phyloP scores from a whole-genome alignment of 2,113 vertebrate genomes.

The Onychorhynchus coronatus region DNA sequence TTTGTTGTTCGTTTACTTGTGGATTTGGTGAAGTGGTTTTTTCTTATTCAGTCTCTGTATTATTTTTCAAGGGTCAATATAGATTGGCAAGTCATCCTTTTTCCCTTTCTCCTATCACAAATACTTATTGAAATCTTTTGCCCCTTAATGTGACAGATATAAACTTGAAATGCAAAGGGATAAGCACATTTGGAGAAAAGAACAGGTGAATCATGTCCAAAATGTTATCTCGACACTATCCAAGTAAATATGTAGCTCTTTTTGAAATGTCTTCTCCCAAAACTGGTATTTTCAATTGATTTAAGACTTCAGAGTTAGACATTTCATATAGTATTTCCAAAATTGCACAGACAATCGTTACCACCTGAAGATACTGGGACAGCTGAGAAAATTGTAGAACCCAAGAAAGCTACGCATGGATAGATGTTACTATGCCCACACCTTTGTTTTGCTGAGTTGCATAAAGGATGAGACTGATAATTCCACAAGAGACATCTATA shows the following conservation, averaged over 20 bases:
- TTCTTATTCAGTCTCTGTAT: background rate
- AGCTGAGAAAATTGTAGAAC: background rate
- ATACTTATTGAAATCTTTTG: background rate
- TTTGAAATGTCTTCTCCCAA: background rate
- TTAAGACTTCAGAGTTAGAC: background rate
- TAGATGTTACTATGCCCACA: background rate
- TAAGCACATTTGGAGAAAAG: background rate
- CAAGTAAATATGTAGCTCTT: background rate
- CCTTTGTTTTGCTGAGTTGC: background rate
- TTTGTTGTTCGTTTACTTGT: background rate
- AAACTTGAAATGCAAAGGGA: background rate
- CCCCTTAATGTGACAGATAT: background rate
- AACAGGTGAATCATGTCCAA: background rate
- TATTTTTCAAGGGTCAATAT: background rate
- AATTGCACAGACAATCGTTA: background rate
- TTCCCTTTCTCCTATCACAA: background rate
- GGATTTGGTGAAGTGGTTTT: background rate
- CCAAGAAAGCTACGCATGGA: background rate
- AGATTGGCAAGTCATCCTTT: background rate
- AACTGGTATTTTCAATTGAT: background rate
- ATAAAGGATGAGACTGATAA: background rate
- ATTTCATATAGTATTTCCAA: background rate
- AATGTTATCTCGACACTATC: background rate
- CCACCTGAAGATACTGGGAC: background rate
- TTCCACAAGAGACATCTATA: background rate